Conservation (phyloP, 2,113 vertebrate genomes). For the Glareola pratincola region DNA sequence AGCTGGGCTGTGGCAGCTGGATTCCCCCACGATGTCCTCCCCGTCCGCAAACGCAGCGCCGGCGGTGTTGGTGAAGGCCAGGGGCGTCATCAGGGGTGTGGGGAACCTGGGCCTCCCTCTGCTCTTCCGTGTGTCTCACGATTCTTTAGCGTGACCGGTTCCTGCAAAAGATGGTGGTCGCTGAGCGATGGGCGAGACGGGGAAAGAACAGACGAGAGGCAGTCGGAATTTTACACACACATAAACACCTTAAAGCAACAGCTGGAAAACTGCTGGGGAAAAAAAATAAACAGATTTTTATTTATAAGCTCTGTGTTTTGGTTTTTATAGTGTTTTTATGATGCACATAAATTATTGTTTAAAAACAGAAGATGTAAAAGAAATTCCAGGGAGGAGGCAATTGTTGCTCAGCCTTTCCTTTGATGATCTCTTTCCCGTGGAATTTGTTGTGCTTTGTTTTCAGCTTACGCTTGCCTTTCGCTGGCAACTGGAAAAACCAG, state of each 20-base stretch:
- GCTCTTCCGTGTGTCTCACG: neutral
- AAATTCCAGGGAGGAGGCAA: neutral
- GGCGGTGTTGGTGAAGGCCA: neutral
- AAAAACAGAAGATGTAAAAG: neutral
- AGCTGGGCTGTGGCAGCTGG: neutral
- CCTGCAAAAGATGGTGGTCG: neutral
- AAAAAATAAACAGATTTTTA: neutral
- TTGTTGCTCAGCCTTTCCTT: neutral
- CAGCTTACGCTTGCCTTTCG: neutral
- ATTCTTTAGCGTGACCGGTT: neutral
- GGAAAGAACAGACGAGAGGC: neutral
- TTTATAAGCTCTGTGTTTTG: neutral
- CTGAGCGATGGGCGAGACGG: neutral
- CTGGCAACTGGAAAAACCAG: neutral
- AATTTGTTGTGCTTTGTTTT: slow-evolving; percentile 4
- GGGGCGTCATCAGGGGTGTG: neutral
- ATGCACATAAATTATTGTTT: slow-evolving; percentile 13
- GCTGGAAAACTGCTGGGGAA: neutral
- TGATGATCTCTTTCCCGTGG: neutral
- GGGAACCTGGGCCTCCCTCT: neutral
- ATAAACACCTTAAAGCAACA: neutral
- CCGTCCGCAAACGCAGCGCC: neutral
- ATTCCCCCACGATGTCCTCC: fast-evolving
- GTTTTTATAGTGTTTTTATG: neutral
- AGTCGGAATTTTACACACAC: neutral